Percentiles rank a stretch among this genome's conserved stretches.
phyloP scores from a whole-genome alignment of 2,113 vertebrate genomes.

The Erythrocebus patas region DNA sequence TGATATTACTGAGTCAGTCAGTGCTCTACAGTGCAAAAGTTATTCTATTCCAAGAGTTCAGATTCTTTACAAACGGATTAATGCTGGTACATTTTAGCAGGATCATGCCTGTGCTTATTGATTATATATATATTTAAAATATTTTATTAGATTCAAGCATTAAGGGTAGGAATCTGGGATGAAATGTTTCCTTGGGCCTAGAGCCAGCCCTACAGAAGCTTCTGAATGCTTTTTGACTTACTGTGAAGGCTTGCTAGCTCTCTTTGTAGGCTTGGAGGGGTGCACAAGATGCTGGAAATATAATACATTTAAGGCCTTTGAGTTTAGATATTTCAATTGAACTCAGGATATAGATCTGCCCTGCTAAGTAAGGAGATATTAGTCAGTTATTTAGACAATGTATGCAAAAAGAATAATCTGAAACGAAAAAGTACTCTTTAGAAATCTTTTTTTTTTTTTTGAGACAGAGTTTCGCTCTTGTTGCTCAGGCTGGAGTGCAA shows the following conservation, averaged over 20 bases:
- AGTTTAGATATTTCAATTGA: slow-evolving; percentile 20
- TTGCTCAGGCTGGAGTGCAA: too few species aligned
- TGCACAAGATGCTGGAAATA: not conserved
- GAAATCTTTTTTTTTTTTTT: not conserved
- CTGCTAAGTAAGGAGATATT: not conserved
- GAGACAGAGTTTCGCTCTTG: too few species aligned
- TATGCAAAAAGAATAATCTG: not conserved
- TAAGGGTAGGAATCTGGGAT: not conserved
- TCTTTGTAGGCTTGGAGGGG: not conserved
- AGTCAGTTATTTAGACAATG: not conserved
- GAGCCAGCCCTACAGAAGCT: not conserved
- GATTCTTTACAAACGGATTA: slow-evolving; percentile 28
- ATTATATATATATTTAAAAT: slow-evolving; percentile 57
- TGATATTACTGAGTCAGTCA: not conserved
- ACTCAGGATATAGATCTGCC: not conserved
- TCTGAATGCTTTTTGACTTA: not conserved
- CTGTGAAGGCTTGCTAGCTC: not conserved
- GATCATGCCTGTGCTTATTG: slow-evolving; percentile 4
- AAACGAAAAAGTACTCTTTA: not conserved
- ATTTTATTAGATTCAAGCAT: slow-evolving; percentile 27
- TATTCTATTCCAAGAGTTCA: not conserved
- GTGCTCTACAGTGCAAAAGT: not conserved
- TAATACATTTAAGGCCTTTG: not conserved
- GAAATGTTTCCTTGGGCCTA: not conserved
- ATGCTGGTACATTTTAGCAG: not conserved